Evolutionary conservation across 2,888 invertebrate genomes (phyloP).

Genomic region (Orgyia antiqua): DNA sequence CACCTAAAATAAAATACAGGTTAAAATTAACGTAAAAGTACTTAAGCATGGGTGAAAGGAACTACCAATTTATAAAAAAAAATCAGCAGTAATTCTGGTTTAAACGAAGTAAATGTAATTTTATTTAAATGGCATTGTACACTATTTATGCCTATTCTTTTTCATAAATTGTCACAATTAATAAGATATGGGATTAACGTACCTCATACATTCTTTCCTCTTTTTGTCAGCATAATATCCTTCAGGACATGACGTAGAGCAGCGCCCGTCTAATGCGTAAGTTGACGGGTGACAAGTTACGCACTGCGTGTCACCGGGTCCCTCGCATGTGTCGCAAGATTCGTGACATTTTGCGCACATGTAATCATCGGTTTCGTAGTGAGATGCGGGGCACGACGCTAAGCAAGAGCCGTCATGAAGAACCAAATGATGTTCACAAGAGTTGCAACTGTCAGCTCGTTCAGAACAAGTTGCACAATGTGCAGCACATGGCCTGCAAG

Average conservation of each 20-base stretch:
- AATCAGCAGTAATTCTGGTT: too few species aligned
- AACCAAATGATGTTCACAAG: slow-evolving; percentile 92
- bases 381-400: slow-evolving; percentile 88
- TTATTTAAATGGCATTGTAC: too few species aligned
- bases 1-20: slow-evolving; percentile 63
- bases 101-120: too few species aligned
- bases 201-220: slow-evolving; percentile 86
- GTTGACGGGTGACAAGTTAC: slow-evolving; percentile 87
- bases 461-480: slow-evolving; percentile 92
- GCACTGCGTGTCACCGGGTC: slow-evolving; percentile 87
- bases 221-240: slow-evolving; percentile 88
- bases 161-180: too few species aligned
- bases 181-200: slow-evolving; percentile 29
- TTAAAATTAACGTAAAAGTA: too few species aligned
- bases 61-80: too few species aligned
- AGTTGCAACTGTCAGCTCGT: slow-evolving; percentile 88
- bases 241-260: slow-evolving; percentile 84
- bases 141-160: too few species aligned
- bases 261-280: slow-evolving; percentile 84
- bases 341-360: slow-evolving; percentile 88
- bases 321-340: slow-evolving; percentile 89
- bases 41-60: too few species aligned
- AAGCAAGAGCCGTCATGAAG: slow-evolving; percentile 89
- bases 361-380: slow-evolving; percentile 92
- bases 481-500: slow-evolving; percentile 90